Evolutionary conservation across 2,888 invertebrate genomes (phyloP).

Genomic region (Dicyrtomina minuta): DNA sequence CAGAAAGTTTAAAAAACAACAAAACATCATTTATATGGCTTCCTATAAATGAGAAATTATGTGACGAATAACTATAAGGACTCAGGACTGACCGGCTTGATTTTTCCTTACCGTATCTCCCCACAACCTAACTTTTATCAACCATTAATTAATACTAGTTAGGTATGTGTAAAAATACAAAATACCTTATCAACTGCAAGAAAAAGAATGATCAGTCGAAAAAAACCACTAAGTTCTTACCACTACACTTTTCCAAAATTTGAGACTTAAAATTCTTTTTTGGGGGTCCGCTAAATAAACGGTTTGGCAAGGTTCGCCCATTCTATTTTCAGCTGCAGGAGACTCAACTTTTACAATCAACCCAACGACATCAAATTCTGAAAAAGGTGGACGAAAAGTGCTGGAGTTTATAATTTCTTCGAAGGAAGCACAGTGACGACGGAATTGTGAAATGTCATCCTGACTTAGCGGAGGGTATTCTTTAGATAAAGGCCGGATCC

Average conservation of each 20-base stretch:
- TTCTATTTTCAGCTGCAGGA: neutral
- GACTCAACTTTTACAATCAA: slow-evolving; percentile 62
- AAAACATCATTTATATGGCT: too few relatives aligned
- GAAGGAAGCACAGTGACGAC: slow-evolving; percentile 60
- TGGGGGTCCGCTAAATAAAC: slow-evolving; percentile 64
- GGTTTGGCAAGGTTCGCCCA: neutral
- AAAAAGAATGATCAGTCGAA: neutral
- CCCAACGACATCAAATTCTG: slow-evolving; percentile 75
- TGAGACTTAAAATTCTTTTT: slow-evolving; percentile 61
- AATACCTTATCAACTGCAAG: neutral
- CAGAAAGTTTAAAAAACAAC: too few relatives aligned
- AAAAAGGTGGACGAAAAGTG: slow-evolving; percentile 60
- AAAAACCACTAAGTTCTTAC: slow-evolving; percentile 54
- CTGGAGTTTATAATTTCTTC: slow-evolving; percentile 57
- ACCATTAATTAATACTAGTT: neutral
- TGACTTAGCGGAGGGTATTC: too few relatives aligned
- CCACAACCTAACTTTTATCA: neutral
- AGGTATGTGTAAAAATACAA: neutral
- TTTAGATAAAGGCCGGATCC: neutral
- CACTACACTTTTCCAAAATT: slow-evolving; percentile 62
- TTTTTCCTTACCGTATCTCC: too few relatives aligned
- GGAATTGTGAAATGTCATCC: slow-evolving; percentile 27
- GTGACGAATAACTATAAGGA: slow-evolving; percentile 10
- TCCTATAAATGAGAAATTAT: too few relatives aligned
- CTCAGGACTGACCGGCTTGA: too few relatives aligned